Conservation (phyloP, 2,113 vertebrate species). For the Hemichromis elongatus region DNA sequence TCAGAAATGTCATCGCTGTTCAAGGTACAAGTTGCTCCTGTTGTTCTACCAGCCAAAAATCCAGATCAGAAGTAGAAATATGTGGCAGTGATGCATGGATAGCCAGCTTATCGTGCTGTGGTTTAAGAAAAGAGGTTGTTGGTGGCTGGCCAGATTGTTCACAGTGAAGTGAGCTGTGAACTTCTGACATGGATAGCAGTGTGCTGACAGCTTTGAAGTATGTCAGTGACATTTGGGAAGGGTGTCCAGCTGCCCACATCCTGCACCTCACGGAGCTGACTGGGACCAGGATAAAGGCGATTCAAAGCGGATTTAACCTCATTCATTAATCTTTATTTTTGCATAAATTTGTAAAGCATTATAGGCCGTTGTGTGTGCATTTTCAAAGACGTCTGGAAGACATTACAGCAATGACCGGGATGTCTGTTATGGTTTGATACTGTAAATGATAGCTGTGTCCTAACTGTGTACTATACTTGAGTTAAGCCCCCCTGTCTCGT, state of each 20-base stretch:
- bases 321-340: background rate
- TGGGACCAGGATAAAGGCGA: conserved; percentile 36
- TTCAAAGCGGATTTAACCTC: background rate
- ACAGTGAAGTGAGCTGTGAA: conserved; percentile 3
- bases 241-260: conserved; percentile 62
- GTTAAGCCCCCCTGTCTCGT: background rate
- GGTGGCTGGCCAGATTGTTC: conserved; percentile 20
- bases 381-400: background rate
- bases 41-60: background rate
- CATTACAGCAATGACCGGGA: background rate
- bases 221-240: conserved; percentile 65
- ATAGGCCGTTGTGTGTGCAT: background rate
- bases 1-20: background rate
- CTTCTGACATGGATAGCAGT: conserved; percentile 28
- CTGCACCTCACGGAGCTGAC: conserved; percentile 29
- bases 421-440: background rate
- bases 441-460: background rate
- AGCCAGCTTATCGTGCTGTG: conserved; percentile 31
- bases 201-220: conserved; percentile 67
- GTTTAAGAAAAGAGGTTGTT: background rate
- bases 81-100: conserved; percentile 2
- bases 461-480: background rate
- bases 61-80: background rate
- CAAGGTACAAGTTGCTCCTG: background rate
- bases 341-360: background rate